phyloP scores from a whole-genome alignment of 23 tunicate genomes.

The Botrylloides violaceus region DNA sequence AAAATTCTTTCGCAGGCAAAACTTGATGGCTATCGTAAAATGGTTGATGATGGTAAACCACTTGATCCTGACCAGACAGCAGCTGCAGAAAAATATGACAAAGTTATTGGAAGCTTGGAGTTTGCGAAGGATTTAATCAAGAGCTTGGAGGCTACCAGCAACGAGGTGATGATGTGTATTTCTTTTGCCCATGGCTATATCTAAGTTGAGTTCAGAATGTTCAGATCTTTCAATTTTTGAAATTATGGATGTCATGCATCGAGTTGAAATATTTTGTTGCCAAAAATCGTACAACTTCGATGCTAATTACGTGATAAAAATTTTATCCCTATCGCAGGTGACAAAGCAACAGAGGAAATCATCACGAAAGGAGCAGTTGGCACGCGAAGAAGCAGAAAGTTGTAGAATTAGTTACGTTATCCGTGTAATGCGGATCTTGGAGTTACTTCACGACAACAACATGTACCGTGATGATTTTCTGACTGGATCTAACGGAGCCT shows the following conservation, averaged over 20 bases:
- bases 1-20: slow-evolving; percentile 32
- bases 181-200: too few species aligned
- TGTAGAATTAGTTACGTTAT: slow-evolving; percentile 10
- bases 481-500: slow-evolving; percentile 13
- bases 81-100: slow-evolving; percentile 59
- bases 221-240: background rate
- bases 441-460: slow-evolving; percentile 17
- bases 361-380: slow-evolving; percentile 4
- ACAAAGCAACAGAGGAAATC: slow-evolving; percentile 11
- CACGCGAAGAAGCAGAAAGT: slow-evolving; percentile 15
- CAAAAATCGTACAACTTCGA: too few species aligned
- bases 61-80: slow-evolving; percentile 43
- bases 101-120: slow-evolving; percentile 65
- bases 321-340: slow-evolving; percentile 4
- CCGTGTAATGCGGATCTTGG: slow-evolving; percentile 4
- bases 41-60: slow-evolving; percentile 31
- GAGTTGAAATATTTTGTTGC: too few species aligned
- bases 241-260: too few species aligned
- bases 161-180: slow-evolving; percentile 24
- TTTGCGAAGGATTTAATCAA: slow-evolving; percentile 55
- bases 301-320: too few species aligned
- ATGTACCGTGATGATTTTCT: slow-evolving; percentile 8
- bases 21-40: slow-evolving; percentile 59
- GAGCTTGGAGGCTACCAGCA: slow-evolving; percentile 10
- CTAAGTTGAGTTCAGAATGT: too few species aligned